Evolutionary conservation across 2,113 vertebrate genomes (phyloP).

Genomic region (Lycaon pictus): DNA sequence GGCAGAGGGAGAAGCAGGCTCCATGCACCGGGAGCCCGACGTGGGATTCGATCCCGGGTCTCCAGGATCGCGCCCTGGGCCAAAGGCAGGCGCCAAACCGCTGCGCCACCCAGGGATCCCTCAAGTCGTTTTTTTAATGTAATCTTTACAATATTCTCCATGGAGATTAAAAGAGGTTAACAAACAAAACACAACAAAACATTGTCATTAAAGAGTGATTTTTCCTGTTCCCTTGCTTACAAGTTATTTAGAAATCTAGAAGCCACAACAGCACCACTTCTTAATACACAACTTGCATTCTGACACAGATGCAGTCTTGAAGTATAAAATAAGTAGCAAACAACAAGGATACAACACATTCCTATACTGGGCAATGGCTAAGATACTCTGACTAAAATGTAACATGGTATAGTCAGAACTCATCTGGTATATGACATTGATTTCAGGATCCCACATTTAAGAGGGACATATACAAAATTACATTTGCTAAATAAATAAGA

Average conservation of each 20-base stretch:
- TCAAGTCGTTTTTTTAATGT: background rate
- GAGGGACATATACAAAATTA: background rate
- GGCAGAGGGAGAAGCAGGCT: too few relatives aligned
- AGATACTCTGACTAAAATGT: conserved; percentile 20
- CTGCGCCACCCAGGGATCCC: too few relatives aligned
- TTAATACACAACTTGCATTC: background rate
- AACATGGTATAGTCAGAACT: background rate
- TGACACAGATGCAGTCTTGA: background rate
- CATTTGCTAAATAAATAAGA: conserved; percentile 48
- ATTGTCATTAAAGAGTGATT: background rate
- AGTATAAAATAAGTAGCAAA: conserved; percentile 30
- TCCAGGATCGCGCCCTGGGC: too few relatives aligned
- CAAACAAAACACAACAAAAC: background rate
- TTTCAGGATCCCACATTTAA: conserved; percentile 28
- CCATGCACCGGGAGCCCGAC: too few relatives aligned
- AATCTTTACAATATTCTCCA: background rate
- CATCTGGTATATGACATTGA: background rate
- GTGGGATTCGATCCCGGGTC: too few relatives aligned
- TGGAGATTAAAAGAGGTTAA: background rate
- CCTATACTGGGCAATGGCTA: background rate
- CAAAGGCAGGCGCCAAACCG: too few relatives aligned
- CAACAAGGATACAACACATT: background rate
- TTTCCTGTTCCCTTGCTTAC: background rate
- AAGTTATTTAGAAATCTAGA: conserved; percentile 21
- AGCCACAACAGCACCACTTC: background rate